Base-by-base conservation (phyloP, 2,888 invertebrate species). In the Disparrhopalites patrizii region DNA sequence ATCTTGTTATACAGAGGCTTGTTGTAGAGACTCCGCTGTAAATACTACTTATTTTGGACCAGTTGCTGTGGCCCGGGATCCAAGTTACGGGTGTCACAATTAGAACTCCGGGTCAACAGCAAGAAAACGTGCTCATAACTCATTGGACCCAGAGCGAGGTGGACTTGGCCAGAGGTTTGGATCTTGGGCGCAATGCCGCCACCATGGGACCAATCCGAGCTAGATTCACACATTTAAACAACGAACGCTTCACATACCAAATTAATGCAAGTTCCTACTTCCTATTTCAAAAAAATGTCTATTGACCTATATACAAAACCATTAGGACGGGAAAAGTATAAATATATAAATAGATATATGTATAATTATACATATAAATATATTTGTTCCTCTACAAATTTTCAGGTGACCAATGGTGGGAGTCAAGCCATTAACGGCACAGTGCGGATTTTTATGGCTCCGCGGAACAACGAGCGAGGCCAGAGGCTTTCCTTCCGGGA, bases 91-190 rank as follows among this genome's bases (percentile, higher is more conserved):
- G 68, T 15, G 62, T 76, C 4, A 64, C 68, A 4, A 71, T 77
- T 2, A 61, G 68, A 20, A 55, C 69, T 25, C 51, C 51, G 5
- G 60, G 58, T 3, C 80, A 83, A 1, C 76, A 80, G 15, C 83
- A 82, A 74, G 79, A 0, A 61, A 69, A 66, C 65, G 61, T 50
- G 15, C 78, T 79, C 3, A 69, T 91, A 50, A 91, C 91, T 0
- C 87, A 85, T 79, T 92, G 91, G 90, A 87, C 88, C 81, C 85
- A 88, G 79, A 88, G 88, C 65, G 87, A 87, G 58, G 83, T 91
- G 71, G 88, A 92, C 76, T 78, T 93, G 47, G 85, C 87, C 0
- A 83, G 90, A 1, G 93, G 93, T 0, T 82, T 93, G 77, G 91
- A 92, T 81, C 92, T 92, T 36, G 52, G 56, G 18, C 43, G 75